These are phyloP conservation scores for Hirudinaria manillensis DNA, from an alignment of 2,888 invertebrate species.

Conservation along the genomic window DNA sequence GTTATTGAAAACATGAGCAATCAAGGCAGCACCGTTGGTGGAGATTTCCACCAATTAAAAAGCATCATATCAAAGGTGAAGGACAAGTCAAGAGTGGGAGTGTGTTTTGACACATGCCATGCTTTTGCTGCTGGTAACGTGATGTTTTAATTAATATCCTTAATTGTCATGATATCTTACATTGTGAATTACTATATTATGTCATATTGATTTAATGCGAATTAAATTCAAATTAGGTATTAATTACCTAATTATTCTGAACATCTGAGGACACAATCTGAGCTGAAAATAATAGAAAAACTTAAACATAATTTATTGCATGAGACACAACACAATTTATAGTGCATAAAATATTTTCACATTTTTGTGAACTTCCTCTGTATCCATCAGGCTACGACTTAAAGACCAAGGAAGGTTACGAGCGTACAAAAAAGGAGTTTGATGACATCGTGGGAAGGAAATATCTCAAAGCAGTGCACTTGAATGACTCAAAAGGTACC, in stretches of 20 bases:
- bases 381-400: conserved; percentile 53
- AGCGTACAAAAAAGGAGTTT: conserved; percentile 53
- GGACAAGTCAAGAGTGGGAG: conserved; percentile 53
- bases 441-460: conserved; percentile 42
- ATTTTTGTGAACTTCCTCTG: neutral
- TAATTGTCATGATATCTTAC: neutral
- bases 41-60: conserved; percentile 52
- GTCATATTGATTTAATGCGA: too few relatives aligned
- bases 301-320: too few relatives aligned
- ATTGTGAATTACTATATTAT: too few relatives aligned
- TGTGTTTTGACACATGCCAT: conserved; percentile 56
- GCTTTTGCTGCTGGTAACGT: conserved; percentile 55
- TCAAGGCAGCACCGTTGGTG: conserved; percentile 54
- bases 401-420: conserved; percentile 49
- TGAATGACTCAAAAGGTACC: conserved; percentile 58
- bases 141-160: neutral
- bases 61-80: conserved; percentile 51
- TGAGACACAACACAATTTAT: too few relatives aligned
- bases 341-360: neutral
- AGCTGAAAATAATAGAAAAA: neutral
- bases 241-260: too few relatives aligned
- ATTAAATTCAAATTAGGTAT: too few relatives aligned
- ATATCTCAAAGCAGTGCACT: conserved; percentile 56
- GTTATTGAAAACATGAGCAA: conserved; percentile 55
- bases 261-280: too few relatives aligned